Evolutionary conservation across 2,888 invertebrate genomes (phyloP).

Genomic region (Drosophila merina): DNA sequence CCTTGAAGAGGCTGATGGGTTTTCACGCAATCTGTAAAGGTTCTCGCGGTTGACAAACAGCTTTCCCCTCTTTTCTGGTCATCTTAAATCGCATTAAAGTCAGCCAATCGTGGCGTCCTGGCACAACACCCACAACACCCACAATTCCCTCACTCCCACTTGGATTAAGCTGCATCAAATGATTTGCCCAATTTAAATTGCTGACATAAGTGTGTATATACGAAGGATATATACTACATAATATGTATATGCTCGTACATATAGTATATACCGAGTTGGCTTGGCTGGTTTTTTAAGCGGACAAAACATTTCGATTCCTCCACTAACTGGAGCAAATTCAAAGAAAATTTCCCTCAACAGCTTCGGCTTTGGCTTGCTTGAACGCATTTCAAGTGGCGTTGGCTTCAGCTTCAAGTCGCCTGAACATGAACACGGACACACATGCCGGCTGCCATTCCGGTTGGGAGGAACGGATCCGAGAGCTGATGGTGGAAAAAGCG

Average conservation of each 20-base stretch:
- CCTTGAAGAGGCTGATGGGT: background rate
- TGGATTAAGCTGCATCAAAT: constrained; percentile 45
- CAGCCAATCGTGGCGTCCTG: constrained; percentile 19
- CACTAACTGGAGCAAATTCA: constrained; percentile 49
- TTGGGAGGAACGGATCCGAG: constrained; percentile 1
- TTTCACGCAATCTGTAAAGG: constrained; percentile 28
- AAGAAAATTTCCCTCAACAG: constrained; percentile 53
- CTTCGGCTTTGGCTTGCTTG: constrained; percentile 61
- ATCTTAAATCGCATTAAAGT: constrained; percentile 39
- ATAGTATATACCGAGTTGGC: background rate
- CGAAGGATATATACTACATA: background rate
- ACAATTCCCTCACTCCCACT: constrained; percentile 19
- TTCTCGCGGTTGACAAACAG: constrained; percentile 17
- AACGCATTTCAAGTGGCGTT: constrained; percentile 65
- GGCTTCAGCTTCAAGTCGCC: constrained; percentile 7
- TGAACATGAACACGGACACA: constrained; percentile 26
- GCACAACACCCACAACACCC: constrained; percentile 1
- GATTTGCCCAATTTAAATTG: constrained; percentile 49
- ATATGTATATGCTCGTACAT: background rate
- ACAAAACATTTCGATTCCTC: constrained; percentile 37
- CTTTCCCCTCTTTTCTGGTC: constrained; percentile 9
- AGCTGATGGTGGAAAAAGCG: constrained; percentile 13
- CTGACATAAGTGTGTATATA: constrained; percentile 9
- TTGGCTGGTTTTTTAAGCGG: constrained; percentile 1
- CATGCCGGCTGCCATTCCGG: constrained; percentile 11